Base-by-base conservation (phyloP, 2,888 invertebrate species). In the Rotaria socialis region DNA sequence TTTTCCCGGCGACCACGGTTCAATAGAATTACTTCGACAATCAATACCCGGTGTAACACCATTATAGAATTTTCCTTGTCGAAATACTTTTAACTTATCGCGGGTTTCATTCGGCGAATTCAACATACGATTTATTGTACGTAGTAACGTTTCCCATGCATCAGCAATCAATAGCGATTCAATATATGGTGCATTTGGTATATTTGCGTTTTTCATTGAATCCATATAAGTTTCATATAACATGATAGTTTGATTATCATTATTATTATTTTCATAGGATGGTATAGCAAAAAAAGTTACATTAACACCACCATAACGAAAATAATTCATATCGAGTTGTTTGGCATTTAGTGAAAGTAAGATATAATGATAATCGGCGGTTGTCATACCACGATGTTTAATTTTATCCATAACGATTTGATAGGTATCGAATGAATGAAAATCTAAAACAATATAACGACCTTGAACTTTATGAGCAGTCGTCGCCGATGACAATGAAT, bases 111-210 rank as follows among this genome's bases (percentile, higher is more conserved):
- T 80, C 10, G 67, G 16, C 47, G 80, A 80, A 47, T 2, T 80
- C 10, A 80, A 47, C 80, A 80, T 80, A n/a, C 24, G 22, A 80
- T 80, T 80, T 14, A 80, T 80, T 80, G 80, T 47, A 24, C 80
- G 80, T 80, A 80, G 47, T 14, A 80, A n/a, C n/a, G 47, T 47
- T 80, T 80, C 80, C 80, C 80, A 80, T 47, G 80, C 43, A 47
- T 80, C 80, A 47, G 35, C 80, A 43, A 80, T 80, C n/a, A 80
- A 47, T 47, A 80, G 47, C 24, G 80, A 43, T 80, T 80, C 80
- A n/a, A 47, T 2, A 11, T 10, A 24, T 27, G 67, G 35, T n/a
- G 24, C 2, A 24, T 47, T 80, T n/a, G 10, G 6, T 4, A 7
- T 3, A 47, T 80, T 47, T 24, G 6, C 8, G n/a, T 1, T n/a